Evolutionary conservation across 2,888 invertebrate genomes (phyloP), one percentile per base, ranked within the genome.

Genomic region (Polyploca ridens): DNA sequence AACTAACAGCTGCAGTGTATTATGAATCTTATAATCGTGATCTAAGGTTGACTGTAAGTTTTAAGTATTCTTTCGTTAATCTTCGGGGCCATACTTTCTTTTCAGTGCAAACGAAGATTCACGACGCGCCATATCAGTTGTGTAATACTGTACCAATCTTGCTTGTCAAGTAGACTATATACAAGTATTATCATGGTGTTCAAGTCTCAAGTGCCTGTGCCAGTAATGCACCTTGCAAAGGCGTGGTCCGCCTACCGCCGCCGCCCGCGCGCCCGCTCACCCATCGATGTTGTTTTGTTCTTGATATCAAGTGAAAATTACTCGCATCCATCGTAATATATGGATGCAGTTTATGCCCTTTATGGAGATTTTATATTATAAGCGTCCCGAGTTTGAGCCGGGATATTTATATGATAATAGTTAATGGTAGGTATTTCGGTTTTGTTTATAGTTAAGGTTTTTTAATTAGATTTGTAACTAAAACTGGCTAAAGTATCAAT

Each of bases 211-310:
- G 27, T 27, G 27, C 27, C 27, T 1, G 27, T 27, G 41, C 60
- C 33, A 60, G 69, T 66, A 66, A 64, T 66, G 66, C 69, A 66
- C 69, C 69, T 68, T 69, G 65, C 49, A 19, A 6, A n/a, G 69
- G 66, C 65, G 64, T 38, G 62, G 66, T 54, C 19, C 33, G 16
- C 58, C 35, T 35, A 7, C 35, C 19, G 54, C 54, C 54, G 6
- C 62, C 61, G 19, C 44, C 61, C 64, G 19, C 33, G 27, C 61
- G 19, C 44, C 61, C 64, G 19, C 33, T 46, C 60, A 19, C 19
- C 19, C 16, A 8, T 3, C 54, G 54, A n/a, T 6, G 46, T 54
- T 10, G 54, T 54, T 54, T 54, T 54, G 54, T 54, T 54, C 19
- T 19, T 54, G 54, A 54, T 54, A 54, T 54, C 54, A 54, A 54